A percentile compares a stretch with the other conserved stretches of the same genome.
phyloP scores from a whole-genome alignment of 2,888 invertebrate species.

The Invenusta paracnida region DNA sequence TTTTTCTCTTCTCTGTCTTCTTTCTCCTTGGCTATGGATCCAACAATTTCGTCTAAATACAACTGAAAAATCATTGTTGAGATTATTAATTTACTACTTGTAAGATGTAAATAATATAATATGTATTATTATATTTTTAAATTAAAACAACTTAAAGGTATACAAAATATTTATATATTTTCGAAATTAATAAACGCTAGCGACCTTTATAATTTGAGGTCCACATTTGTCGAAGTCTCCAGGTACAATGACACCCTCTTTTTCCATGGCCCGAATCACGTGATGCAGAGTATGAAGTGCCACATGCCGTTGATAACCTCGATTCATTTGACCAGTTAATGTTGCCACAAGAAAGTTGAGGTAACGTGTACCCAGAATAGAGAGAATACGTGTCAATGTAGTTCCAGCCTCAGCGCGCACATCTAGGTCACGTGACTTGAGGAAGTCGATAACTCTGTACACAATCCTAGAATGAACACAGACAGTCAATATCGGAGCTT shows the following conservation, averaged over 20 bases:
- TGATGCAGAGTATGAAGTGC: background rate
- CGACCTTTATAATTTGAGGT: background rate
- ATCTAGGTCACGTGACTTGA: slow-evolving; percentile 80
- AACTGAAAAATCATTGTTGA: background rate
- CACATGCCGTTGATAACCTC: slow-evolving; percentile 72
- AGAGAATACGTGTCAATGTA: slow-evolving; percentile 84
- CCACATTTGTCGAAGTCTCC: background rate
- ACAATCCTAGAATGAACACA: slow-evolving; percentile 52
- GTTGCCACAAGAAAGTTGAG: slow-evolving; percentile 74
- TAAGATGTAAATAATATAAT: background rate
- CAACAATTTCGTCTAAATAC: background rate
- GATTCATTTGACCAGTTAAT: slow-evolving; percentile 73
- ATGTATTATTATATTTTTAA: background rate
- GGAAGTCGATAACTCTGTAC: slow-evolving; percentile 76
- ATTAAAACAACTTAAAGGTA: too few relatives aligned
- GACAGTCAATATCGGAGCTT: too few relatives aligned
- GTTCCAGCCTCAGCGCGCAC: slow-evolving; percentile 79
- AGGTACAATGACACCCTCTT: background rate
- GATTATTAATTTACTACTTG: background rate
- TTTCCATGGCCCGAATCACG: background rate
- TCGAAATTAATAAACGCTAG: too few relatives aligned
- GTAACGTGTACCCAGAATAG: slow-evolving; percentile 76
- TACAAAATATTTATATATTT: too few relatives aligned
- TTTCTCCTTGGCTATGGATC: background rate
- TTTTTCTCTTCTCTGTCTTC: background rate